phyloP scores from a whole-genome alignment of 1,140 invertebrate species.

The Dinothrombium tinctorium region DNA sequence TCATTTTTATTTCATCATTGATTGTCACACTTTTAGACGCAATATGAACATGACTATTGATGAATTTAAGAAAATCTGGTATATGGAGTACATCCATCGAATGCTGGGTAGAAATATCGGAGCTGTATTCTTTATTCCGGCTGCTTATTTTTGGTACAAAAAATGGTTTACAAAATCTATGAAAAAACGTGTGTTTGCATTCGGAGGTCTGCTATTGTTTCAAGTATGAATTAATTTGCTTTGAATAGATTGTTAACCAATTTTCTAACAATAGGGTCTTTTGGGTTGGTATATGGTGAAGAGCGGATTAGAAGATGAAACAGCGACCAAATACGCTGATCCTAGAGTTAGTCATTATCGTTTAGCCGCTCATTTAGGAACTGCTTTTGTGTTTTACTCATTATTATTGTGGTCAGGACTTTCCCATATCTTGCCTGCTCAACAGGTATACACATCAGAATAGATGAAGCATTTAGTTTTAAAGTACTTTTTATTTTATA shows the following conservation, averaged over 20 bases:
- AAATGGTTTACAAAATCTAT: conserved; percentile 35
- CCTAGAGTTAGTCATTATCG: conserved; percentile 85
- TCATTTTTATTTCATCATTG: not conserved
- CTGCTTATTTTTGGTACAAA: conserved; percentile 51
- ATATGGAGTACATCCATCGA: conserved; percentile 90
- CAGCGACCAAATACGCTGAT: conserved; percentile 37
- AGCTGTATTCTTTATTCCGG: conserved; percentile 58
- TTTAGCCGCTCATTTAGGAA: conserved; percentile 65
- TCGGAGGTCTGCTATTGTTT: conserved; percentile 54
- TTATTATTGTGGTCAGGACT: conserved; percentile 51
- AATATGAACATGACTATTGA: conserved; percentile 65
- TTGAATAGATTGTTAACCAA: conserved; percentile 1
- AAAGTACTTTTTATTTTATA: too few species aligned
- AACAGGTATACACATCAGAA: conserved; percentile 25
- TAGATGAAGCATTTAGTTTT: conserved; percentile 2
- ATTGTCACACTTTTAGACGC: conserved; percentile 22
- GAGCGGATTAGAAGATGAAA: conserved; percentile 57
- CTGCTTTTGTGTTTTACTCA: conserved; percentile 73
- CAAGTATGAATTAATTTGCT: conserved; percentile 32
- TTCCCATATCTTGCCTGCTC: conserved; percentile 37
- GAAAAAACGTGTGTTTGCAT: conserved; percentile 46
- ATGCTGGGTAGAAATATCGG: conserved; percentile 89
- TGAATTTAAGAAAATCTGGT: conserved; percentile 95
- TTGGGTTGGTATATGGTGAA: conserved; percentile 99
- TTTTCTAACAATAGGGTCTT: conserved; percentile 41